Base-by-base conservation (phyloP, 2,797 vertebrate species). In the Prionace glauca region DNA sequence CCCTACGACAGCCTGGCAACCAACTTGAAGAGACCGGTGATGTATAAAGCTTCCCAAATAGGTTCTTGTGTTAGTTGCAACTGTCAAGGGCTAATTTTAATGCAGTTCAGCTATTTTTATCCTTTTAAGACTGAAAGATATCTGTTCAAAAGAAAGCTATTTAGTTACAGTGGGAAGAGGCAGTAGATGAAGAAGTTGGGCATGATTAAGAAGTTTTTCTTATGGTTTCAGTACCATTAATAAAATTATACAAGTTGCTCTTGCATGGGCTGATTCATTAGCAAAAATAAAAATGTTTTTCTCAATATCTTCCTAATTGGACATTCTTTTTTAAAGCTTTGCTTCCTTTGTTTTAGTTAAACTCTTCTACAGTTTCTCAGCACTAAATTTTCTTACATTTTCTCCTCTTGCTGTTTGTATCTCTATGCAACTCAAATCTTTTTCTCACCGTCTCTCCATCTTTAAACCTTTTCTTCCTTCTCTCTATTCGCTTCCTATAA, bases 1-100 rank as follows among this genome's bases (percentile, higher is more conserved):
- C 95, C 96, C 95, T 96, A 96, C 95, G 96, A 96, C 96, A 96
- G 96, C 96, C 24, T 74, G 96, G 97, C 96, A 96, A 96, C 96
- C 96, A 96, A 96, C 95, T 96, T 96, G 87, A 96, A 87, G 96
- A 96, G 96, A 96, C 96, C 96, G 96, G 84, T 86, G 93, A 96
- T 12, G 74, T 96, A 96, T 77, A 95, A 96, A 97, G 77, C 96
- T 95, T 96, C 96, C 96, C 96, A 96, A 96, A 96, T 94, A 96
- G 95, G 96, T 95, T 95, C 96, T 96, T 95, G 96, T 67, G 84
- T 96, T 95, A 81, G 96, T 96, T 96, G 96, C 96, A 96, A 77
- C 81, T 96, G 84, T 96, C 96, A 96, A 96, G 96, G 81, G 84
- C 95, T 95, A 96, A 90, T 94, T 94, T 71, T 41, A 94, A 41